Evolutionary conservation across 2,797 vertebrate genomes (phyloP).

Genomic region (Hydrophis major): DNA sequence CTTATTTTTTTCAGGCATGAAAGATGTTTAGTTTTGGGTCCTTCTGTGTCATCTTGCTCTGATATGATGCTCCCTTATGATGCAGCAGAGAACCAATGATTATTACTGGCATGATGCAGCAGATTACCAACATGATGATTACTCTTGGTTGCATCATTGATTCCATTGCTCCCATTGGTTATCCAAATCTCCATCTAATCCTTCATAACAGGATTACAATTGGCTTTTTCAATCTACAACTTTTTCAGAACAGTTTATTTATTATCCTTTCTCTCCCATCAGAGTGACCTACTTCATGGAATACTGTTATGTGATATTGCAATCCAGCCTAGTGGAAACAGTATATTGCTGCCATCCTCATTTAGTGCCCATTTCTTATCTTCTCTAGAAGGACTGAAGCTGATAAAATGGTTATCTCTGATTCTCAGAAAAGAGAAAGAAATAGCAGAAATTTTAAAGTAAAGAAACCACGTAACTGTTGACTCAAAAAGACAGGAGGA

Average conservation of each 20-base stretch:
- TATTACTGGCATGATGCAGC: neutral
- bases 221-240: neutral
- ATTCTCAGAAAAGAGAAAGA: neutral
- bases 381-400: neutral
- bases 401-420: neutral
- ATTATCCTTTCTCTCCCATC: neutral
- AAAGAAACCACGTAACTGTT: neutral
- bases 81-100: neutral
- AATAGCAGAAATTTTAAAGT: neutral
- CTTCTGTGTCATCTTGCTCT: neutral
- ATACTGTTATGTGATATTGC: neutral
- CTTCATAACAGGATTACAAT: neutral
- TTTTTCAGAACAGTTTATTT: neutral
- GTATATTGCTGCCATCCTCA: neutral
- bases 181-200: neutral
- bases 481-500: neutral
- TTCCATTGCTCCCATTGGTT: neutral
- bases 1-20: neutral
- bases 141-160: neutral
- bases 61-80: neutral
- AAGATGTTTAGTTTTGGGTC: neutral
- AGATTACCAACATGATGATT: neutral
- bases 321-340: neutral
- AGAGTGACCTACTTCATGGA: neutral
- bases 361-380: neutral